Evolutionary conservation across 2,888 invertebrate genomes (phyloP).

Genomic region (Deilephila porcellus): DNA sequence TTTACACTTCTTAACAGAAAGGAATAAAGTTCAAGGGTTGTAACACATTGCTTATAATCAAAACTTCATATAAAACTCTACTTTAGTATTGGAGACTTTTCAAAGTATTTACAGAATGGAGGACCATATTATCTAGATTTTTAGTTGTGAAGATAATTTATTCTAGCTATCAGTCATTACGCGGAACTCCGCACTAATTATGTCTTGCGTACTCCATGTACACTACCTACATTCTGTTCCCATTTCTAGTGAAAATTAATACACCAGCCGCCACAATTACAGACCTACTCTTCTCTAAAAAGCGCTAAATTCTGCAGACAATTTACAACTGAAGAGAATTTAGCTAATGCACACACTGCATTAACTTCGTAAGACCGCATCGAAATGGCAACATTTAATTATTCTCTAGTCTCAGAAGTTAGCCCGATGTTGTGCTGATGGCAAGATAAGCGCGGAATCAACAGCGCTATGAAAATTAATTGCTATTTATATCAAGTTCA

Average conservation of each 20-base stretch:
- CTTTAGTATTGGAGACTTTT: background rate
- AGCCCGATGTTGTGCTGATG: background rate
- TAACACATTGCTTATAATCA: background rate
- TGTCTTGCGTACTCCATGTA: background rate
- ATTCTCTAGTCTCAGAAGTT: background rate
- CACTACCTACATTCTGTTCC: background rate
- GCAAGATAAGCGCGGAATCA: background rate
- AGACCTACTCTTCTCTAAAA: background rate
- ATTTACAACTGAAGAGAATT: background rate
- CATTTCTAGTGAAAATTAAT: background rate
- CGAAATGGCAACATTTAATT: constrained; percentile 41
- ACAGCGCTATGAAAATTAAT: background rate
- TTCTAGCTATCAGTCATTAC: too few species aligned
- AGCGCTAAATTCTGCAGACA: background rate
- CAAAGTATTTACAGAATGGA: too few species aligned
- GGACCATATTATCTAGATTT: too few species aligned
- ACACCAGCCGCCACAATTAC: background rate
- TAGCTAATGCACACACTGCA: background rate
- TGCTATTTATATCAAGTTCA: constrained; percentile 6
- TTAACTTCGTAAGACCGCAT: constrained; percentile 32
- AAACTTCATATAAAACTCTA: background rate
- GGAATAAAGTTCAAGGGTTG: background rate
- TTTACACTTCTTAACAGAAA: background rate
- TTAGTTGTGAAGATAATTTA: too few species aligned
- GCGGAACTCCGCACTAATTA: background rate